These are phyloP conservation scores for Bombus vancouverensis DNA, from an alignment of 1,140 invertebrate species.

Conservation along the genomic window DNA sequence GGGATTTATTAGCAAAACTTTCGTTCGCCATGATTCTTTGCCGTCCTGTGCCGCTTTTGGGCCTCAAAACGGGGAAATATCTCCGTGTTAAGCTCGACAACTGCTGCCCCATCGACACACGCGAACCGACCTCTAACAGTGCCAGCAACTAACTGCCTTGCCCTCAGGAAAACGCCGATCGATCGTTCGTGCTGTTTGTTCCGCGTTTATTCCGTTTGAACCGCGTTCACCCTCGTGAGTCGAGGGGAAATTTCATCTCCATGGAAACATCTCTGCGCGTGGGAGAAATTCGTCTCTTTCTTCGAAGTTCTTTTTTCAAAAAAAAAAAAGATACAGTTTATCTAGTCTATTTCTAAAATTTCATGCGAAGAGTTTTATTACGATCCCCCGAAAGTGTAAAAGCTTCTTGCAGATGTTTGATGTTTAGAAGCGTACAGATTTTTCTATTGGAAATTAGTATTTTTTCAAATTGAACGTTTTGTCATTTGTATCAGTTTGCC, in stretches of 20 bases:
- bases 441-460: background rate
- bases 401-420: background rate
- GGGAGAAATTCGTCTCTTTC: background rate
- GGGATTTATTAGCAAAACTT: background rate
- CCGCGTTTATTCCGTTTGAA: constrained; percentile 10
- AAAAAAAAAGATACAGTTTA: background rate
- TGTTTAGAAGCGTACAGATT: background rate
- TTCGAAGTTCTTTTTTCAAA: background rate
- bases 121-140: constrained; percentile 34
- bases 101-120: constrained; percentile 78
- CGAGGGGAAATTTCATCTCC: background rate
- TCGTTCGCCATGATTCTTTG: constrained; percentile 34
- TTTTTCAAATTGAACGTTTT: background rate
- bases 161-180: constrained; percentile 71
- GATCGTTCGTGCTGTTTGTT: constrained; percentile 57
- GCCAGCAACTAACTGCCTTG: constrained; percentile 73
- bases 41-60: background rate
- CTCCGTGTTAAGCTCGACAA: constrained; percentile 64
- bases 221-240: constrained; percentile 48
- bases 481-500: too few relatives aligned
- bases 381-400: background rate
- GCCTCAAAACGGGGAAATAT: constrained; percentile 57
- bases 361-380: too few relatives aligned
- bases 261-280: background rate
- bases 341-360: background rate